These are phyloP conservation scores for Lamprologus ornatipinnis DNA, from an alignment of 2,113 vertebrate genomes.

Conservation along the genomic window DNA sequence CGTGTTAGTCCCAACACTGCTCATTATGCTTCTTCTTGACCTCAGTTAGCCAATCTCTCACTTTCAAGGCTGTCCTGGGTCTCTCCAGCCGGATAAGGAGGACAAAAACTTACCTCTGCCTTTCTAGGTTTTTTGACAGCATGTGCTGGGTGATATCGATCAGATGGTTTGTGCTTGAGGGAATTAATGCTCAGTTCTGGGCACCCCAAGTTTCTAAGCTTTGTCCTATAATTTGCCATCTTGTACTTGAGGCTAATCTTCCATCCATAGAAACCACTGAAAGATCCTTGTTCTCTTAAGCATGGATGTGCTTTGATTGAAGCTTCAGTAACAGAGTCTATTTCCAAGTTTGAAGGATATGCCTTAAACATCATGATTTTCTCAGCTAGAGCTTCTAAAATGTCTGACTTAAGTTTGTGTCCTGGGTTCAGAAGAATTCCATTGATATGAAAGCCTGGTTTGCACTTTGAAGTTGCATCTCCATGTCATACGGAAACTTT, in stretches of 20 bases:
- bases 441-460: background rate
- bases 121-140: background rate
- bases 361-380: background rate
- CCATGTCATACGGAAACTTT: background rate
- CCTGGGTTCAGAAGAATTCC: background rate
- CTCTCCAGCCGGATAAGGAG: background rate
- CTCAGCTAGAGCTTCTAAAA: slow-evolving; percentile 2
- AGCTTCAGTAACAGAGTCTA: slow-evolving; percentile 4
- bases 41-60: background rate
- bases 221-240: slow-evolving; percentile 17
- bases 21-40: background rate
- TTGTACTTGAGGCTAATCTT: slow-evolving; percentile 26
- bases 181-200: background rate
- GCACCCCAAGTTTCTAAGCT: background rate
- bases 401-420: background rate
- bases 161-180: background rate
- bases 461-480: background rate
- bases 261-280: slow-evolving; percentile 1
- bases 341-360: background rate
- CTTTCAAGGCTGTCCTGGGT: background rate
- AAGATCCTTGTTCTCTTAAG: background rate
- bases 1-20: no score
- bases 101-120: background rate
- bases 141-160: background rate
- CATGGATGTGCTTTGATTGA: background rate